A percentile compares a stretch with the other conserved stretches of the same genome.
Conservation (phyloP, 2,113 vertebrate genomes). For the Bostrychus sinensis region DNA sequence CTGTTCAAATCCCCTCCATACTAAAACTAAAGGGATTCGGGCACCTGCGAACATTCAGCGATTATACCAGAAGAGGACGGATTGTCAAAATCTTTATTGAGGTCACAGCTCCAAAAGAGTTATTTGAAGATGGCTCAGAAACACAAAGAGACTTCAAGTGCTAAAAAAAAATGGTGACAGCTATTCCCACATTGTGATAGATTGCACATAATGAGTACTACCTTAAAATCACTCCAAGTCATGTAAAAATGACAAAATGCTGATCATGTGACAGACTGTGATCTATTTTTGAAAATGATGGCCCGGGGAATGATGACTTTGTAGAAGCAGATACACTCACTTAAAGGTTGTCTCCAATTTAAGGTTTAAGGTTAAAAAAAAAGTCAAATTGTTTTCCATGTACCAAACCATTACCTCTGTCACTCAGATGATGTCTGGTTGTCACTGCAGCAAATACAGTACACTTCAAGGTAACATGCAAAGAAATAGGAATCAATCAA, state of each 20-base stretch:
- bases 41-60: conserved; percentile 61
- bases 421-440: no score
- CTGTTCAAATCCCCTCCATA: conserved; percentile 65
- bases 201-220: conserved; percentile 13
- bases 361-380: not conserved
- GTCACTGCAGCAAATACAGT: no score
- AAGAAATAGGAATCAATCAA: no score
- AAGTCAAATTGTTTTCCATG: not conserved
- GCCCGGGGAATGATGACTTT: not conserved
- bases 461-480: no score
- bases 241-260: conserved; percentile 19
- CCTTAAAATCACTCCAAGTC: conserved; percentile 13
- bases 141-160: conserved; percentile 28
- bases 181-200: conserved; percentile 6
- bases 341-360: not conserved
- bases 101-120: conserved; percentile 58
- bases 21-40: conserved; percentile 68
- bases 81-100: conserved; percentile 62
- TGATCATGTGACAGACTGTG: conserved; percentile 13
- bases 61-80: conserved; percentile 46
- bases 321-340: not conserved
- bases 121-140: conserved; percentile 41
- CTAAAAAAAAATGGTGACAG: conserved; percentile 24
- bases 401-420: no score
- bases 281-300: not conserved